Base-by-base conservation (phyloP, 2,113 vertebrate genomes). In the Nothoprocta pentlandii region DNA sequence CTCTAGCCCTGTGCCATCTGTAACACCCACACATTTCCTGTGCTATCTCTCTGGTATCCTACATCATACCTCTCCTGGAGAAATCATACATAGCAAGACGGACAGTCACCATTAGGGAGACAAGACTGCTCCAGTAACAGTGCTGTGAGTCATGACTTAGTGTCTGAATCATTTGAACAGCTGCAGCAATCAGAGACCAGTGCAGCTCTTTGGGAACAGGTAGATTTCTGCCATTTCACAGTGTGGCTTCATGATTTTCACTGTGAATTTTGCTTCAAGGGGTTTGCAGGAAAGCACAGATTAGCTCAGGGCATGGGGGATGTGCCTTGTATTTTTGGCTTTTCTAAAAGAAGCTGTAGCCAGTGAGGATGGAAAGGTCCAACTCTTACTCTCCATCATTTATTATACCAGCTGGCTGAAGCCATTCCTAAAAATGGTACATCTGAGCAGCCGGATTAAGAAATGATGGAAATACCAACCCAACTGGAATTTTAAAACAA, bases 1-100 rank as follows among this genome's bases (percentile, higher is more conserved):
- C 56, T 93, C 15, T 22, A 91, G 39, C 66, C 85, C 56, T 51
- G 76, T 85, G 69, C 91, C 82, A 87, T 92, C 74, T 93, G 82
- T 30, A 80, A 56, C 91, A 90, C 93, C 93, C 91, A 95, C 95
- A 90, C 46, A 84, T 64, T 85, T 94, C 87, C 90, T 94, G 68
- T 90, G 22, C 36, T 91, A 32, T 46, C 71, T 80, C 36, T 83
- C 39, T 8, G 1, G 20, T 61, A 87, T 51, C 56, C 61, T 83
- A n/a, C 73, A 78, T 53, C 82, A 64, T 22, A 32, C 19, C 1
- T 80, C 70, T 77, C 19, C 79, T 90, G 68, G 12, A 75, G 71
- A 76, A 94, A 68, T 78, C 64, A 36, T 39, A 89, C 56, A 85
- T 63, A 71, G 28, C 73, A 64, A 80, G 42, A 63, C 85, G 94